A percentile compares a stretch with the other conserved stretches of the same genome.
Evolutionary conservation across 2,113 vertebrate genomes (phyloP).

Genomic region (Pterocles orientalis): DNA sequence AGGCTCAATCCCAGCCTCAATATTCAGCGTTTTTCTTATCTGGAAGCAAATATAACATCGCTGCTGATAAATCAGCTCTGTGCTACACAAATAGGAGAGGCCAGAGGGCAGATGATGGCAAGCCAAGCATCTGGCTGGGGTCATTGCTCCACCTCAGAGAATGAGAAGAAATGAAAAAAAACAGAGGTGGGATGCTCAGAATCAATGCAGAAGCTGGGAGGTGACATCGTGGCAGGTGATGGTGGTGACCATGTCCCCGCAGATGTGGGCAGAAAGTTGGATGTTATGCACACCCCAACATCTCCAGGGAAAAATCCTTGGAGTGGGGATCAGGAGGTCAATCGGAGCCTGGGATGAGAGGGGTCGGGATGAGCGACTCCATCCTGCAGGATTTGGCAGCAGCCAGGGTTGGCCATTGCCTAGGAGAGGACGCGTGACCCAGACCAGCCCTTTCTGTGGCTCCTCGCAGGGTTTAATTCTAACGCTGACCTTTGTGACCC

Average conservation of each 20-base stretch:
- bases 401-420: neutral
- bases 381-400: neutral
- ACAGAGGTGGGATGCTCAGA: neutral
- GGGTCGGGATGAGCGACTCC: fast-evolving
- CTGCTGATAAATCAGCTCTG: neutral
- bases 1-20: neutral
- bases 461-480: neutral
- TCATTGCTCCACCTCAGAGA: neutral
- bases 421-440: neutral
- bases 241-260: fast-evolving
- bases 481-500: neutral
- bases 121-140: neutral
- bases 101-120: neutral
- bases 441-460: neutral
- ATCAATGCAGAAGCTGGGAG: fast-evolving
- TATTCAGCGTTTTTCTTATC: slow-evolving; percentile 11
- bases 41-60: neutral
- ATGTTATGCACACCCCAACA: neutral
- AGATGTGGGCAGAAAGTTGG: fast-evolving
- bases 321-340: neutral
- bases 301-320: neutral
- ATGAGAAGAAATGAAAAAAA: neutral
- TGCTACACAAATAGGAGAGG: neutral
- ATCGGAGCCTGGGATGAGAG: neutral
- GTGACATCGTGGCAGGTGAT: neutral